These are phyloP conservation scores for Arenaria interpres DNA, from an alignment of 2,113 vertebrate species.

Conservation along the genomic window DNA sequence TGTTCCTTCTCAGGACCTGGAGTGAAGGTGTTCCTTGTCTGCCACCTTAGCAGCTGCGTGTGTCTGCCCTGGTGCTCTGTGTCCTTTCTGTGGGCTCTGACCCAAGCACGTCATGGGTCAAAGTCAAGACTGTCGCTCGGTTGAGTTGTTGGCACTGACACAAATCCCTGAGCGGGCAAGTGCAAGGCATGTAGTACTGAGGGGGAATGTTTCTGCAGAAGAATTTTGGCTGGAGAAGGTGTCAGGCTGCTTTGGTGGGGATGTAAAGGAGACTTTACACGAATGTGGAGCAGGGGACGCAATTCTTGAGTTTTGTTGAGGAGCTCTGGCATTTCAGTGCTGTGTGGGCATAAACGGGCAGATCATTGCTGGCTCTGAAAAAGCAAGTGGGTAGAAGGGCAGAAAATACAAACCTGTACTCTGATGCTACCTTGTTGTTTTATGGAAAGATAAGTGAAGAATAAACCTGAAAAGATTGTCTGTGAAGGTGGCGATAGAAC, in stretches of 20 bases:
- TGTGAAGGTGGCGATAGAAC: neutral
- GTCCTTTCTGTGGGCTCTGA: neutral
- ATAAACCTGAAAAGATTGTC: neutral
- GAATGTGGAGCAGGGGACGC: neutral
- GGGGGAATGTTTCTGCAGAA: neutral
- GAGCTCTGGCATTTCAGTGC: neutral
- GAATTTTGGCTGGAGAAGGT: neutral
- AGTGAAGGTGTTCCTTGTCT: neutral
- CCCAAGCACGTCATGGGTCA: neutral
- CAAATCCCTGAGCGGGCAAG: fast-evolving
- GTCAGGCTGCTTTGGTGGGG: neutral
- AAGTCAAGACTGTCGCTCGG: fast-evolving
- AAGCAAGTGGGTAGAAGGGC: neutral
- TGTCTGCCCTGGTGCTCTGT: fast-evolving
- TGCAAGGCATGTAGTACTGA: fast-evolving
- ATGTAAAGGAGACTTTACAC: neutral
- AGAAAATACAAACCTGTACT: neutral
- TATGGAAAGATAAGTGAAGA: neutral
- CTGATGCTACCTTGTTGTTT: neutral
- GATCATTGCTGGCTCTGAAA: neutral
- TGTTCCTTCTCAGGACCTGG: neutral
- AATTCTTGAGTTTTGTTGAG: fast-evolving
- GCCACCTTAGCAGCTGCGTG: neutral
- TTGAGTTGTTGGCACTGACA: neutral
- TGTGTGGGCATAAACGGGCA: neutral